phyloP scores from a whole-genome alignment of 2,888 invertebrate genomes.

The Liposcelis brunnea region DNA sequence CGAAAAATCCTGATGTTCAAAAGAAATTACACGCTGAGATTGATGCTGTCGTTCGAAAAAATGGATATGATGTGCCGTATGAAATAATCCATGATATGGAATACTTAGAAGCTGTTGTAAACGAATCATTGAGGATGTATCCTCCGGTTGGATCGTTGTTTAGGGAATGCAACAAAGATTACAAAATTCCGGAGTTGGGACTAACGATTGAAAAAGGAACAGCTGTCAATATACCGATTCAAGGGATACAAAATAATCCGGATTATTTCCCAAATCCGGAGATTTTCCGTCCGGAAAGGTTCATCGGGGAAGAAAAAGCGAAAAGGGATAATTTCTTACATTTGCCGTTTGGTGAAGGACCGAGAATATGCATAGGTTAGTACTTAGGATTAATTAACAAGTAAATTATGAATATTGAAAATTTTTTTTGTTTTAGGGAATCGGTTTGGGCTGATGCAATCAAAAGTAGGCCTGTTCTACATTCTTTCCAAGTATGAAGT shows the following conservation, averaged over 20 bases:
- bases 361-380: conserved; percentile 37
- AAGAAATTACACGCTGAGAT: conserved; percentile 26
- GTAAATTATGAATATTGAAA: neutral
- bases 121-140: conserved; percentile 32
- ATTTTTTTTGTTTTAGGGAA: conserved; percentile 26
- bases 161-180: conserved; percentile 24
- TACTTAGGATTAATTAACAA: neutral
- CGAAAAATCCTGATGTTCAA: conserved; percentile 27
- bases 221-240: conserved; percentile 33
- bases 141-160: conserved; percentile 24
- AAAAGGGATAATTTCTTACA: conserved; percentile 33
- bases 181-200: conserved; percentile 17
- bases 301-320: conserved; percentile 33
- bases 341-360: conserved; percentile 40
- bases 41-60: conserved; percentile 21
- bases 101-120: conserved; percentile 29
- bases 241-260: conserved; percentile 41
- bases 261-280: conserved; percentile 41
- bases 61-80: conserved; percentile 24
- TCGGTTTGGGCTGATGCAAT: conserved; percentile 35
- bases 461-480: conserved; percentile 33
- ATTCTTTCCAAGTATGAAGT: conserved; percentile 25
- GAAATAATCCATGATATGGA: conserved; percentile 28
- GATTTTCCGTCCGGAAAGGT: conserved; percentile 42
- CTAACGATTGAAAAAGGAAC: conserved; percentile 19